These are phyloP conservation scores for Leptobrachium leishanense DNA, from an alignment of 2,113 vertebrate genomes.

Conservation along the genomic window DNA sequence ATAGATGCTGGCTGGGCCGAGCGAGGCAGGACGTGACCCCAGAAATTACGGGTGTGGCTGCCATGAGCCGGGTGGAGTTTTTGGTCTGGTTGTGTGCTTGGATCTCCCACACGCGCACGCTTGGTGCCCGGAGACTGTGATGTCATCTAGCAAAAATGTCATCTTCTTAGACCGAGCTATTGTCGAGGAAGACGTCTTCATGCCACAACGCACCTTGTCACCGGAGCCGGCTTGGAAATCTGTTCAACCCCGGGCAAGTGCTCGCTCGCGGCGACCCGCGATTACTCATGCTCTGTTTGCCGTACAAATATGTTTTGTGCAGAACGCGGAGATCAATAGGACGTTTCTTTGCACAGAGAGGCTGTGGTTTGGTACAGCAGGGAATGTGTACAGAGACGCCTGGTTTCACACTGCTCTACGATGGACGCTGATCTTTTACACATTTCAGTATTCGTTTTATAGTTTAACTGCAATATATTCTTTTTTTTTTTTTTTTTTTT, in stretches of 20 bases:
- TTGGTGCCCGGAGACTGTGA: slow-evolving; percentile 36
- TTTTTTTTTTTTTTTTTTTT: too few species aligned
- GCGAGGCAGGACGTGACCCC: neutral
- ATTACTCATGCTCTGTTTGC: neutral
- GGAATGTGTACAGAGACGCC: too few species aligned
- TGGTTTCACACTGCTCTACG: too few species aligned
- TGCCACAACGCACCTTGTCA: neutral
- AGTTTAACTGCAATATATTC: too few species aligned
- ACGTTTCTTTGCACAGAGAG: neutral
- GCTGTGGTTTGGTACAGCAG: neutral
- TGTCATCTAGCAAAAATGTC: slow-evolving; percentile 35
- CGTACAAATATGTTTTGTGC: neutral
- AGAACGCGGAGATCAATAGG: neutral
- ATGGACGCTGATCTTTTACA: too few species aligned
- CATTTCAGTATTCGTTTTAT: too few species aligned
- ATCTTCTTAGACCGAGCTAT: slow-evolving; percentile 22
- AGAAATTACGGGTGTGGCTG: slow-evolving; percentile 26
- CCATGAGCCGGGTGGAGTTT: slow-evolving; percentile 36
- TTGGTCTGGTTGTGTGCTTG: slow-evolving; percentile 21
- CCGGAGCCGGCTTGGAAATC: neutral
- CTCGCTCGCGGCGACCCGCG: neutral
- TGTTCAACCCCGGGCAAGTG: neutral
- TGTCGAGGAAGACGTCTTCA: slow-evolving; percentile 11
- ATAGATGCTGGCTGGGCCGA: neutral
- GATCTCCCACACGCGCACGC: slow-evolving; percentile 29